A percentile compares a stretch with the other conserved stretches of the same genome.
These are phyloP conservation scores for Strongylocentrotus purpuratus DNA, from an alignment of 35 echinoderm and acorn worm genomes.

Conservation along the genomic window DNA sequence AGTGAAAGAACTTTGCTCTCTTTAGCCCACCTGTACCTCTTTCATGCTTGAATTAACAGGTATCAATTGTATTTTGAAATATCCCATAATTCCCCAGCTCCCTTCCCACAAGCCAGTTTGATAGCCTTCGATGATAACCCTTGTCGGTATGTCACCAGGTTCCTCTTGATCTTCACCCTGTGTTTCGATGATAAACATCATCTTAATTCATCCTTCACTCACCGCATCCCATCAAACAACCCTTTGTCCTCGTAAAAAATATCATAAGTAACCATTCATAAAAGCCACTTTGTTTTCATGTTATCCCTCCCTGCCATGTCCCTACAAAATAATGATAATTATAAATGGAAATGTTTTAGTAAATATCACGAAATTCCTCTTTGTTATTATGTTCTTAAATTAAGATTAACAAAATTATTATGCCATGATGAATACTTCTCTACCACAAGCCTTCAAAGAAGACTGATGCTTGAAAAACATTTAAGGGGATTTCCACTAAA, in stretches of 20 bases:
- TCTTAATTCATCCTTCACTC: background rate
- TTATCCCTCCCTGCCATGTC: background rate
- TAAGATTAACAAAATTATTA: background rate
- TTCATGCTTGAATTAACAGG: background rate
- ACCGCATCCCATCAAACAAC: background rate
- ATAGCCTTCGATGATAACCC: background rate
- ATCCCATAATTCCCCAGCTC: background rate
- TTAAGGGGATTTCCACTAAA: background rate
- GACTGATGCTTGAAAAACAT: background rate
- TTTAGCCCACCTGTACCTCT: background rate
- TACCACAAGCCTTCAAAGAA: background rate
- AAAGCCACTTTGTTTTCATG: background rate
- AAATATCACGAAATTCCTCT: background rate
- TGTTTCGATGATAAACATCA: conserved; percentile 18
- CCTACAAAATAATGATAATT: background rate
- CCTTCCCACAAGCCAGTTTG: background rate
- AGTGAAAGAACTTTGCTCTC: too few relatives aligned
- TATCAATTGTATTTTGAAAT: background rate
- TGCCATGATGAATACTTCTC: background rate
- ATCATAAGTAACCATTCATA: background rate
- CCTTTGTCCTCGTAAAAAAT: background rate
- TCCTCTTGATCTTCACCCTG: background rate
- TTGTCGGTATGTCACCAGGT: conserved; percentile 7
- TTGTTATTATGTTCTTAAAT: background rate
- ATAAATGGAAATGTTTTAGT: background rate